phyloP scores from a whole-genome alignment of 2,888 invertebrate genomes.

The Tupiocoris notatus region DNA sequence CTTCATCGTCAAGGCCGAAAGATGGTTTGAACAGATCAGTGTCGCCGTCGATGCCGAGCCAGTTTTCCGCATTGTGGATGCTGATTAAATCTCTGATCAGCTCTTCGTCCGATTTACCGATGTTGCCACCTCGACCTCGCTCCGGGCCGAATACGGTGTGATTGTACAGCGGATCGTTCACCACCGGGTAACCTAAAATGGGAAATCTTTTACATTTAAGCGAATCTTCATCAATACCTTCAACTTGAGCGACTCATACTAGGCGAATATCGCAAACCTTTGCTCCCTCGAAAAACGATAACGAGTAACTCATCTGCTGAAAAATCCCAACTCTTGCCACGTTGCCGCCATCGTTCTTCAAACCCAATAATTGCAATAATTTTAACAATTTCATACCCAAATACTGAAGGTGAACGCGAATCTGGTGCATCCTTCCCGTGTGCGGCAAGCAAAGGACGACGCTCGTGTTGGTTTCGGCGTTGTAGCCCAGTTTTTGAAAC shows the following conservation, averaged over 20 bases:
- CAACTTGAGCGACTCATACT: no score
- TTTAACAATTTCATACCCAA: constrained; percentile 65
- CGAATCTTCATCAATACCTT: no score
- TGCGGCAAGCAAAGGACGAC: constrained; percentile 91
- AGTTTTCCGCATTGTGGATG: constrained; percentile 91
- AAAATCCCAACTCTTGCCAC: no score
- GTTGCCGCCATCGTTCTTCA: no score
- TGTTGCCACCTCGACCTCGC: constrained; percentile 84
- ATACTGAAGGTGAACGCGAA: constrained; percentile 96
- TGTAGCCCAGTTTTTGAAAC: constrained; percentile 85
- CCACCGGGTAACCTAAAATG: constrained; percentile 90
- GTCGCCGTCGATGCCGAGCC: constrained; percentile 88
- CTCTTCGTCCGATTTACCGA: constrained; percentile 86
- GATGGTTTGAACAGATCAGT: constrained; percentile 80
- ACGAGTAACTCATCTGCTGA: no score
- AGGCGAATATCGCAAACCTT: no score
- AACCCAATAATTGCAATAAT: no score
- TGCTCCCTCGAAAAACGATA: no score
- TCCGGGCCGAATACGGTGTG: constrained; percentile 92
- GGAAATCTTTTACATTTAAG: no score
- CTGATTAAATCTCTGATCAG: constrained; percentile 84
- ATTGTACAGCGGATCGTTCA: constrained; percentile 97
- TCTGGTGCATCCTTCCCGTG: constrained; percentile 98
- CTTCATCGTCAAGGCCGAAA: constrained; percentile 66
- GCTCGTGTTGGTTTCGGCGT: constrained; percentile 73